A percentile compares a stretch with the other conserved stretches of the same genome.
phyloP scores from a whole-genome alignment of 1,140 invertebrate species.

The Neotoxoptera formosana region DNA sequence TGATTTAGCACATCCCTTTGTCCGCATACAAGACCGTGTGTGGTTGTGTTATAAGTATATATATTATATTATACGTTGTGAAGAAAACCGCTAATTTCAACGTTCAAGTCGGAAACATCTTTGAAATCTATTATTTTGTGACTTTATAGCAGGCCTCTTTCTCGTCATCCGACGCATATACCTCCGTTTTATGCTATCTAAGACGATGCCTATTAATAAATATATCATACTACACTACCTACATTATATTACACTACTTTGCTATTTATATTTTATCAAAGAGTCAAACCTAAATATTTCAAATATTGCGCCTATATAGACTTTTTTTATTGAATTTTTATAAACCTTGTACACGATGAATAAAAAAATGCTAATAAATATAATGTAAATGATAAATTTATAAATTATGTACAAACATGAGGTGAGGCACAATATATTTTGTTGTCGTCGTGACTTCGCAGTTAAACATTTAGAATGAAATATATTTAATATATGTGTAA shows the following conservation, averaged over 20 bases:
- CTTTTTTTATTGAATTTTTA: background rate
- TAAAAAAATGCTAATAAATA: background rate
- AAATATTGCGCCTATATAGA: background rate
- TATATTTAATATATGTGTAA: background rate
- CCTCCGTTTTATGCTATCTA: too few species aligned
- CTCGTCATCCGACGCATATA: background rate
- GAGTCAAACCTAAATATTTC: background rate
- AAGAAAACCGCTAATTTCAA: slow-evolving; percentile 27
- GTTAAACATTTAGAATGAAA: background rate
- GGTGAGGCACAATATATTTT: slow-evolving; percentile 22
- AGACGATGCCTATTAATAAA: background rate
- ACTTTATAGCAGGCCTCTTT: background rate
- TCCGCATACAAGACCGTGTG: background rate
- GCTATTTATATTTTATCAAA: background rate
- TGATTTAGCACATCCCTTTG: slow-evolving; percentile 49
- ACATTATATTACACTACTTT: background rate
- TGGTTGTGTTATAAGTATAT: background rate
- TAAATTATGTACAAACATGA: background rate
- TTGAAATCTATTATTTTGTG: background rate
- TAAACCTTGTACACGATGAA: background rate
- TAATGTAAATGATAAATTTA: background rate
- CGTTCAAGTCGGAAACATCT: background rate
- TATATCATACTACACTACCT: background rate
- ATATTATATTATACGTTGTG: background rate
- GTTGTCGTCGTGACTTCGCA: slow-evolving; percentile 1